These are phyloP conservation scores for Apoda limacodes DNA, from an alignment of 2,888 invertebrate species.

Conservation along the genomic window DNA sequence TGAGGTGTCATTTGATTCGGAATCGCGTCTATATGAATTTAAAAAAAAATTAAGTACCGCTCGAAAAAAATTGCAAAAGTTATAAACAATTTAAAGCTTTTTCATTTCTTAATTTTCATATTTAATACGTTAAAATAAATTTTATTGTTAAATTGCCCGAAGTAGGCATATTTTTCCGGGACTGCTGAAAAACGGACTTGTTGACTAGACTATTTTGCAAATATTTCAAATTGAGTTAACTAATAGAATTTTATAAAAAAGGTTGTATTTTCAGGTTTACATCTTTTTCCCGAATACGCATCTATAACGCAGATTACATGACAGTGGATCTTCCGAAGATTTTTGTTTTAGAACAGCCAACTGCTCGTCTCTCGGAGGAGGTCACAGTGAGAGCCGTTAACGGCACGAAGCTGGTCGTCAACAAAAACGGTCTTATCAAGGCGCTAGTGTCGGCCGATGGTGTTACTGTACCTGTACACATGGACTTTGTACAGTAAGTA, in stretches of 20 bases:
- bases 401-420: conserved; percentile 71
- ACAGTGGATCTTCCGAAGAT: conserved; percentile 51
- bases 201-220: too few species aligned
- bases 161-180: too few species aligned
- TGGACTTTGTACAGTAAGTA: conserved; percentile 84
- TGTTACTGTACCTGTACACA: conserved; percentile 69
- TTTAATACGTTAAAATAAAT: too few species aligned
- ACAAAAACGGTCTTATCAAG: conserved; percentile 78
- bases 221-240: neutral
- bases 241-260: neutral
- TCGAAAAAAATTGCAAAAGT: too few species aligned
- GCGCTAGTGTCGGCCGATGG: conserved; percentile 64
- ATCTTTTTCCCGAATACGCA: conserved; percentile 61
- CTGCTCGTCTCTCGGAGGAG: conserved; percentile 39
- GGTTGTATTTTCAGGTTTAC: conserved; percentile 50
- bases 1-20: too few species aligned
- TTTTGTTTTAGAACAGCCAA: conserved; percentile 46
- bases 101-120: too few species aligned
- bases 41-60: too few species aligned
- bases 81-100: too few species aligned
- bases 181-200: too few species aligned
- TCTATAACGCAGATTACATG: conserved; percentile 66
- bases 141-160: too few species aligned
- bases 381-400: conserved; percentile 40
- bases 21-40: too few species aligned